Base-by-base conservation (phyloP, 35 echinoderm and acorn worm genomes). In the Apostichopus parvimensis region DNA sequence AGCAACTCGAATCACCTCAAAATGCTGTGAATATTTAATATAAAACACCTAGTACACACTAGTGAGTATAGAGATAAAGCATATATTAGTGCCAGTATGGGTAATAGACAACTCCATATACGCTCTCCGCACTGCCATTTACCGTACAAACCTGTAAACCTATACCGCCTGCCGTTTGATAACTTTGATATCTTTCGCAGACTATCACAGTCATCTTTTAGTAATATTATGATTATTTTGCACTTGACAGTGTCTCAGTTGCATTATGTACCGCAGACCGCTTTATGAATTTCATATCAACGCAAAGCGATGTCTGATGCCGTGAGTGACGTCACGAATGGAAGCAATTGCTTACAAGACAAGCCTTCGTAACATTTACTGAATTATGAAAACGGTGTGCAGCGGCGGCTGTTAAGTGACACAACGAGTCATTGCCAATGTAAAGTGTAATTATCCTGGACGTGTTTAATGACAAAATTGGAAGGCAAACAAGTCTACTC, bases 241-340 rank as follows among this genome's bases (percentile, higher is more conserved):
- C 18, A 68, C 8, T 75, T 75, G 14, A 7, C 71, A 75, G 12
- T 61, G 7, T 75, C n/a, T n/a, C 71, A 18, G 13, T 75, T 75
- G 14, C 71, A 22, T 75, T 75, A n/a, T 75, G 71, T 22, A 75
- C 34, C 71, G 71, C 21, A 75, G 71, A 75, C 20, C 3, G 15
- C 71, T 75, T 75, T 75, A 75, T 75, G 71, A 75, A 75, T 75
- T 75, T 45, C 14, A 75, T 75, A 75, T 20, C 71, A 18, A 18
- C 17, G 20, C 17, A 5, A 75, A 22, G 71, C 17, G 6, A 22
- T 75, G 71, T 75, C 17, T 75, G 71, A 75, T 75, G 71, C 71
- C 14, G 71, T 75, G 7, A 18, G 14, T 75, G 71, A 75, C 71
- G 71, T 75, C 71, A 75, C 71, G 6, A 75, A 18, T 75, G 17